Base-by-base conservation (phyloP, 2,888 invertebrate genomes). In the Campoletis raptor region DNA sequence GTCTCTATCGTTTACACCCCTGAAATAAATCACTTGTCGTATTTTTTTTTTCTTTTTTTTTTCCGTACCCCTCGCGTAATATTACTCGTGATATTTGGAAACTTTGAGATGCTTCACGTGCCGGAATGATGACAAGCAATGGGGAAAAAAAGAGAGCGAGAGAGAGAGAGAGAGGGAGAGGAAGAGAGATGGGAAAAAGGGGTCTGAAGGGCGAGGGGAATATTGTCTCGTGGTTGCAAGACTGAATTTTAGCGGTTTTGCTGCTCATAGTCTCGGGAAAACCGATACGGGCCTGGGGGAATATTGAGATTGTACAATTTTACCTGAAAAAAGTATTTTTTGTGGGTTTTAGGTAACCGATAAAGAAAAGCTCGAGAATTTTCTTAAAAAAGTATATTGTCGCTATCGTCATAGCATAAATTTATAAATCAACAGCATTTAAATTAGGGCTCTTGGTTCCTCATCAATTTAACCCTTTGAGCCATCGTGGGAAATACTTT, bases 91-190 rank as follows among this genome's bases (percentile, higher is more conserved):
- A 18, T 64, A 30, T 76, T 64, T 40, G 45, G 37, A 37, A 85
- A 81, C 36, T 81, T 66, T 7, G 66, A 54, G 30, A 81, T 45
- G 64, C 66, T 36, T 37, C 66, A 72, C 66, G 77, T 66, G 66
- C 70, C 54, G 12, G 64, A 72, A 64, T 77, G 64, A 57, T 30
- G 76, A 45, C 30, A 30, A 36, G 30, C 30, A 10, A 0, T 7
- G 18, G 40, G 40, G 57, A 57, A 73, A 24, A 61, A n/a, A n/a
- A n/a, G n/a, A n/a, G 0, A 45, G 21, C 4, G 45, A 45, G 24
- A 24, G 42, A 0, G 45, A 42, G 69, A 15, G 10, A 10, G 21
- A 45, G 45, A 45, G 21, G 21, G 21, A 30, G 12, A 24, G 52
- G 30, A 36, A 37, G 52, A 24, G 36, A 45, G 24, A 45, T 40